Evolutionary conservation across 2,113 vertebrate species (phyloP).

Genomic region (Malaclemys terrapin): DNA sequence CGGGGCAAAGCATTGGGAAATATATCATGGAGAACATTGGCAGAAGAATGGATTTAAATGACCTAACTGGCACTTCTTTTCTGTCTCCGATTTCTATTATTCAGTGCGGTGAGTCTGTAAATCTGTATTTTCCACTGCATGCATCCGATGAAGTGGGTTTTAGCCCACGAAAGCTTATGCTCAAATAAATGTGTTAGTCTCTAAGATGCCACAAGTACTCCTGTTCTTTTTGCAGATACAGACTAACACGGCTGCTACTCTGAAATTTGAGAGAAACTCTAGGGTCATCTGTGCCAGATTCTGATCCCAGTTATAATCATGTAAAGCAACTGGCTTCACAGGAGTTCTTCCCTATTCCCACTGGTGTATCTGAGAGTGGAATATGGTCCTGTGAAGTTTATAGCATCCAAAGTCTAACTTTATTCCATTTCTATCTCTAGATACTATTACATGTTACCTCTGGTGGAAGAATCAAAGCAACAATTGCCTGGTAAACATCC

Average conservation of each 20-base stretch:
- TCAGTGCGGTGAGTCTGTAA: neutral
- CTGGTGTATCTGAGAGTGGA: neutral
- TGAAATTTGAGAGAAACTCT: neutral
- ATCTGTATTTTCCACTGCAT: too few relatives aligned
- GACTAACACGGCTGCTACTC: too few relatives aligned
- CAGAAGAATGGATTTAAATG: fast-evolving
- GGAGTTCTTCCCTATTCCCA: neutral
- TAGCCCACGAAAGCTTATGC: too few relatives aligned
- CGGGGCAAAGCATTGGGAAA: neutral
- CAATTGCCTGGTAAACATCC: neutral
- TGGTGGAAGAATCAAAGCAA: constrained; percentile 12
- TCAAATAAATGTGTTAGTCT: too few relatives aligned
- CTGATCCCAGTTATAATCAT: neutral
- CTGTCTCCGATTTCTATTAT: neutral
- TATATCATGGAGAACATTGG: fast-evolving
- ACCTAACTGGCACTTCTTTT: neutral
- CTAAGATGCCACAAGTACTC: too few relatives aligned
- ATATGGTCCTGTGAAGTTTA: neutral
- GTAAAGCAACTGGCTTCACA: neutral
- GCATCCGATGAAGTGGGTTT: too few relatives aligned
- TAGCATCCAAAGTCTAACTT: neutral
- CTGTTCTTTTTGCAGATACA: too few relatives aligned
- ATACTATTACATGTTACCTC: neutral
- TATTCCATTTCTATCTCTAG: neutral
- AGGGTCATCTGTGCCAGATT: neutral